Evolutionary conservation across 2,113 vertebrate species (phyloP).

Genomic region (Melanostigma gelatinosum): DNA sequence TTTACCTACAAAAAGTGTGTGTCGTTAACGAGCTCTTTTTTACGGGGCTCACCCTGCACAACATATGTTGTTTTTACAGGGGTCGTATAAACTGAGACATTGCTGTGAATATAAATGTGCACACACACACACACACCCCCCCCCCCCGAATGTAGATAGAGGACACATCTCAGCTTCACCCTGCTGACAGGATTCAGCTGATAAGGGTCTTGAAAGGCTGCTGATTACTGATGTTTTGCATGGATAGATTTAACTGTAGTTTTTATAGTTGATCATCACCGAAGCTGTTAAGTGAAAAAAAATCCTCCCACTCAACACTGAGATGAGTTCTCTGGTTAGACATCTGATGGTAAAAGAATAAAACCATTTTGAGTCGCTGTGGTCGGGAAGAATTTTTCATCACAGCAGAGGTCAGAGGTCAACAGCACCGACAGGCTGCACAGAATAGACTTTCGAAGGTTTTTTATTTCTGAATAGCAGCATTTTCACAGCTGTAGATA

Average conservation of each 20-base stretch:
- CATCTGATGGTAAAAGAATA: conserved; percentile 11
- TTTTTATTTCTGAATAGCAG: conserved; percentile 2
- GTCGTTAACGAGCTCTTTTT: conserved; percentile 74
- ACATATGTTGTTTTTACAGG: conserved; percentile 81
- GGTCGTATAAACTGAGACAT: conserved; percentile 73
- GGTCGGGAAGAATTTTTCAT: conserved; percentile 10
- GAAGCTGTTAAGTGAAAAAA: conserved; percentile 5
- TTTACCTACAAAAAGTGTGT: conserved; percentile 1
- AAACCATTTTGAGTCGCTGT: conserved; percentile 2
- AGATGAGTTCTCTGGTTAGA: conserved; percentile 16
- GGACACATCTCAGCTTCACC: conserved; percentile 64
- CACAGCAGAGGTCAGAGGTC: conserved; percentile 32
- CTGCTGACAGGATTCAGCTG: conserved; percentile 32
- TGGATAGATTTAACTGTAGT: conserved; percentile 19
- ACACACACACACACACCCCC: neutral
- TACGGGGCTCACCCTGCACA: conserved; percentile 70
- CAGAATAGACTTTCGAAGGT: conserved; percentile 8
- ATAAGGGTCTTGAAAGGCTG: conserved; percentile 42
- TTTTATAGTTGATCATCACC: conserved; percentile 9
- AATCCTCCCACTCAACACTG: neutral
- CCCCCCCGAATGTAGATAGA: conserved; percentile 48
- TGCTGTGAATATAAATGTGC: conserved; percentile 76
- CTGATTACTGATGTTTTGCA: conserved; percentile 31
- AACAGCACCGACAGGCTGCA: neutral
- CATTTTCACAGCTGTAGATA: conserved; percentile 12